These are phyloP conservation scores for Pachycephus smyrnensis DNA, from an alignment of 2,888 invertebrate species.

Conservation along the genomic window DNA sequence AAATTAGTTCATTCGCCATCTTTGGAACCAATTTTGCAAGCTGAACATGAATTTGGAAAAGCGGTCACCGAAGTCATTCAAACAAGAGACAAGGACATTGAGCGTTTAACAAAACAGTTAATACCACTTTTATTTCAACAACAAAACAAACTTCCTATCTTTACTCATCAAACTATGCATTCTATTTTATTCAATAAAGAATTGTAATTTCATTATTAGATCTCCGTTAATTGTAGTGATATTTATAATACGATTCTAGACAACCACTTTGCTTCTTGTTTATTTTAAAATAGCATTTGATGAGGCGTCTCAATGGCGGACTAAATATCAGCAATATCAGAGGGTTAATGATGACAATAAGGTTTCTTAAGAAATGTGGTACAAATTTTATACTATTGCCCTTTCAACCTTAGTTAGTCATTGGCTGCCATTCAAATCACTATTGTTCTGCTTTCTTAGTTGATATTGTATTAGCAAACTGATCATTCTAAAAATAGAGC, in stretches of 20 bases:
- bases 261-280: neutral
- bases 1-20: slow-evolving; percentile 86
- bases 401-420: slow-evolving; percentile 1
- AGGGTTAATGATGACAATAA: neutral
- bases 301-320: neutral
- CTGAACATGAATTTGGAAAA: slow-evolving; percentile 88
- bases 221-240: neutral
- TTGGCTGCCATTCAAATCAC: slow-evolving; percentile 2
- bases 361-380: neutral
- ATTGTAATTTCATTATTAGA: neutral
- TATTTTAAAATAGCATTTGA: slow-evolving; percentile 11
- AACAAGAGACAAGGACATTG: slow-evolving; percentile 80
- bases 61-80: slow-evolving; percentile 80
- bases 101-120: slow-evolving; percentile 75
- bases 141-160: neutral
- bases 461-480: slow-evolving; percentile 13
- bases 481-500: slow-evolving; percentile 7
- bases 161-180: slow-evolving; percentile 41
- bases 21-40: slow-evolving; percentile 86
- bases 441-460: slow-evolving; percentile 5
- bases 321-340: neutral
- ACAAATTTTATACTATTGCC: slow-evolving; percentile 3
- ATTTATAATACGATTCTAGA: neutral
- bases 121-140: slow-evolving; percentile 26
- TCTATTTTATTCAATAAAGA: slow-evolving; percentile 10